Evolutionary conservation across 2,113 vertebrate genomes (phyloP).

Genomic region (Aegotheles bennettii): DNA sequence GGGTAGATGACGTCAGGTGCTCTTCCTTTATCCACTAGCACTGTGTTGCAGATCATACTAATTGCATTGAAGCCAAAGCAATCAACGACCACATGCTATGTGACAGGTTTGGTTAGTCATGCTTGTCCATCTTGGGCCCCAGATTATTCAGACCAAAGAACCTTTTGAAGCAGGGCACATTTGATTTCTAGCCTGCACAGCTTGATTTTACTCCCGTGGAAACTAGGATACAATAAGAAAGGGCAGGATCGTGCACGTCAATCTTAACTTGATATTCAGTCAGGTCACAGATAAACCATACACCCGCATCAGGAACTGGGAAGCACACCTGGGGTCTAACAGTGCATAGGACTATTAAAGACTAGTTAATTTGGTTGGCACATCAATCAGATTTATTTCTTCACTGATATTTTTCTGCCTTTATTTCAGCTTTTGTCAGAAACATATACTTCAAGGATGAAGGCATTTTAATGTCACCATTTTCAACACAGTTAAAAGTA

Average conservation of each 20-base stretch:
- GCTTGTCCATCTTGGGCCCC: background rate
- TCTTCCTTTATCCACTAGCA: too few species aligned
- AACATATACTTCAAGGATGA: background rate
- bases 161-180: background rate
- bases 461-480: background rate
- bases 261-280: background rate
- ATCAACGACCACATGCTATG: background rate
- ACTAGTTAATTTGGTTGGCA: background rate
- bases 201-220: background rate
- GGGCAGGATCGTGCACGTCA: background rate
- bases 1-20: too few species aligned
- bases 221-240: background rate
- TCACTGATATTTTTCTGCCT: background rate
- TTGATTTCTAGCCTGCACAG: background rate
- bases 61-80: background rate
- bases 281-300: background rate
- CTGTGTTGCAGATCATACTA: background rate
- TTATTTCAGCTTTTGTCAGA: slow-evolving; percentile 27
- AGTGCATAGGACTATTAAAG: background rate
- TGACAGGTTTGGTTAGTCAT: background rate
- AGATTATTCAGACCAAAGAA: background rate
- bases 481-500: background rate
- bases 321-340: background rate
- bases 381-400: background rate
- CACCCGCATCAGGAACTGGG: accelerated